Conservation (phyloP, 2,113 vertebrate species). For the Salvator merianae region DNA sequence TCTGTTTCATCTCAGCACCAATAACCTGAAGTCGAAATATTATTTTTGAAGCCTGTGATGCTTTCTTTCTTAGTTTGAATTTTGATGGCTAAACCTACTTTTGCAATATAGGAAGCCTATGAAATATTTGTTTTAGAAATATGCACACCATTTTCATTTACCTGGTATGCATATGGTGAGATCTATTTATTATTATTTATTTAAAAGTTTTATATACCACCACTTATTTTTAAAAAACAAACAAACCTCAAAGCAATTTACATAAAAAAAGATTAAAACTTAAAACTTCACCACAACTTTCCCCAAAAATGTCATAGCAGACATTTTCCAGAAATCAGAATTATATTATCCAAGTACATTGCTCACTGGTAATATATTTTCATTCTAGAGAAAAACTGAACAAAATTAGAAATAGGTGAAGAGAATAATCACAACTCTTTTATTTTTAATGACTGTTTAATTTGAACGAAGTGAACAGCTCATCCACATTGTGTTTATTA, state of each 20-base stretch:
- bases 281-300: no score
- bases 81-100: neutral
- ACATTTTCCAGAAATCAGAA: no score
- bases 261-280: no score
- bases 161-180: neutral
- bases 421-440: neutral
- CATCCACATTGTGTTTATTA: neutral
- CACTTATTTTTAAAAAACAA: no score
- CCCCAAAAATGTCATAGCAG: no score
- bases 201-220: no score
- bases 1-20: neutral
- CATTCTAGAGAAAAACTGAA: neutral
- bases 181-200: neutral
- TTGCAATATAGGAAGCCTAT: neutral
- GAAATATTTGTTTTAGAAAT: neutral
- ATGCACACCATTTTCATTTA: neutral
- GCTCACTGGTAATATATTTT: neutral
- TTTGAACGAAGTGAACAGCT: neutral
- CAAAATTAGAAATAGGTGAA: neutral
- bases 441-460: neutral
- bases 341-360: no score
- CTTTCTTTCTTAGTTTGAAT: neutral
- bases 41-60: neutral
- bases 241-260: no score
- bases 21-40: neutral